phyloP scores from a whole-genome alignment of 2,113 vertebrate genomes.

The Peromyscus polionotus region DNA sequence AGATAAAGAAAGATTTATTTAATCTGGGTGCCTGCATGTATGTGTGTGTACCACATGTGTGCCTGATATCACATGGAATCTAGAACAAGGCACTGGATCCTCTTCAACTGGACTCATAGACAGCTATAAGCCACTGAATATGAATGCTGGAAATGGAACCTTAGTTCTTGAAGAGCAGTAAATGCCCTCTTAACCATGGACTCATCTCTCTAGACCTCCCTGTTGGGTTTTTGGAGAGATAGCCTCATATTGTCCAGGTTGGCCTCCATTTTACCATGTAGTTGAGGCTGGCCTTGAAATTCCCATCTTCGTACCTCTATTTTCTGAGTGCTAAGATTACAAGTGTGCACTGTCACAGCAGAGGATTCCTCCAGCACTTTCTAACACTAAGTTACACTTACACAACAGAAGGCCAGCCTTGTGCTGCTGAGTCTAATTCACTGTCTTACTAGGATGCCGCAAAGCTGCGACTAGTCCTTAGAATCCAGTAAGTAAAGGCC shows the following conservation, averaged over 20 bases:
- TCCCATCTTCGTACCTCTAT: neutral
- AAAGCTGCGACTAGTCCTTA: neutral
- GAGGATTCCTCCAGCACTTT: neutral
- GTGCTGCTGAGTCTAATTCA: neutral
- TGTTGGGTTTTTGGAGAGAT: neutral
- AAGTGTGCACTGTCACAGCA: neutral
- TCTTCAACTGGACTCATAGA: neutral
- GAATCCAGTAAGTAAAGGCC: neutral
- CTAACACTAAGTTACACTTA: neutral
- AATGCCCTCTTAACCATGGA: neutral
- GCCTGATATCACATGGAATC: neutral
- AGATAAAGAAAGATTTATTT: neutral
- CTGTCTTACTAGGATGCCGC: conserved; percentile 37
- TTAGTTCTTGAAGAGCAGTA: neutral
- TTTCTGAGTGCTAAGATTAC: neutral
- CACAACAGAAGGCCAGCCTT: neutral
- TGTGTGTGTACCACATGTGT: neutral
- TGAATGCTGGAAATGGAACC: neutral
- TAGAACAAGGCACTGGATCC: neutral
- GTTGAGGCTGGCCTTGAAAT: neutral
- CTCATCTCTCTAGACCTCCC: neutral
- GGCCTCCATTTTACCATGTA: neutral
- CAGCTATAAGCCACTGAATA: neutral
- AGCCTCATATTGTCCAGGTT: neutral
- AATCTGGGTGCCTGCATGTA: neutral